Conservation (phyloP, 2,888 invertebrate genomes). For the Nezara viridula region DNA sequence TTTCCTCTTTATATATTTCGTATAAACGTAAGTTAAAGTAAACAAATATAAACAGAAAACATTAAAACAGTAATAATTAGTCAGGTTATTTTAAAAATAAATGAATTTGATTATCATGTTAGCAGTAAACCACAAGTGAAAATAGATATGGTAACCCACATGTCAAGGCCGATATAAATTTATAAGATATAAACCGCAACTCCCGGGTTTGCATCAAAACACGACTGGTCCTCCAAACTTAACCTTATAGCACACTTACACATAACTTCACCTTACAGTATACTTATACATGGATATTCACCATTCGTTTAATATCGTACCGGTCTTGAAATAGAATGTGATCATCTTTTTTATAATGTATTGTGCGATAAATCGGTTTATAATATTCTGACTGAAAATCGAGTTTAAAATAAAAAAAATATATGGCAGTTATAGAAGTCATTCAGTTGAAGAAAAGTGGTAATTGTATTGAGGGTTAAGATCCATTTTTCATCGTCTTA, state of each 20-base stretch:
- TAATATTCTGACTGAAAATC: not conserved
- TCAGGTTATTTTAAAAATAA: too few relatives aligned
- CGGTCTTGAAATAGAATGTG: not conserved
- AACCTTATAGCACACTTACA: not conserved
- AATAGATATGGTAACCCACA: not conserved
- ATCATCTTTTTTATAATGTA: not conserved
- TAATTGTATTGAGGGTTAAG: not conserved
- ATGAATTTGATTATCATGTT: not conserved
- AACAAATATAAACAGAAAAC: too few relatives aligned
- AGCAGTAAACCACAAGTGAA: not conserved
- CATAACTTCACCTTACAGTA: too few relatives aligned
- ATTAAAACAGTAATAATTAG: too few relatives aligned
- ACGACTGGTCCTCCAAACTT: not conserved
- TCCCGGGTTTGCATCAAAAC: not conserved
- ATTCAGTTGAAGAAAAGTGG: not conserved
- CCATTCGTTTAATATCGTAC: not conserved
- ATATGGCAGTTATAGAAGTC: not conserved
- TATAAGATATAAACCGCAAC: not conserved
- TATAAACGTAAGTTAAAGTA: too few relatives aligned
- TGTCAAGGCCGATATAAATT: not conserved
- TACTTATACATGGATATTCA: too few relatives aligned
- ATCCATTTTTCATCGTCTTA: too few relatives aligned
- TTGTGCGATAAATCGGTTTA: not conserved
- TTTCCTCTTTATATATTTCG: too few relatives aligned
- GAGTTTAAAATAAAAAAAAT: not conserved